Conservation (phyloP, 2,888 invertebrate genomes). For the Chorisops tibialis region DNA sequence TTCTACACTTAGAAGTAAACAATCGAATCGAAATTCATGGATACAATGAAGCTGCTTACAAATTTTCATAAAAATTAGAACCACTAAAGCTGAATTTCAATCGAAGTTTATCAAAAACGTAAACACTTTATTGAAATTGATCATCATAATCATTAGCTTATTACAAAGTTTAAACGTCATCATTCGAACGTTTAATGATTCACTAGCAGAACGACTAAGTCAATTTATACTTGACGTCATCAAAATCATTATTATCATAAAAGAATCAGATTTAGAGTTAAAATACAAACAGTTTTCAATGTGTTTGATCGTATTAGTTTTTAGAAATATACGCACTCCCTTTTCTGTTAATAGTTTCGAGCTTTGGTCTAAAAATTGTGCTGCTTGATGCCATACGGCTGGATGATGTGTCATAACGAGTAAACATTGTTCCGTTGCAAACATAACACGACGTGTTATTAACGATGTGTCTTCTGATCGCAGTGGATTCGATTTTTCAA, state of each 20-base stretch:
- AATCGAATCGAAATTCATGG: constrained; percentile 13
- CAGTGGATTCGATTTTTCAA: constrained; percentile 96
- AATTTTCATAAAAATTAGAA: constrained; percentile 14
- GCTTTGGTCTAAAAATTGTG: constrained; percentile 93
- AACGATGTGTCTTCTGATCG: constrained; percentile 93
- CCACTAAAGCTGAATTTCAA: constrained; percentile 12
- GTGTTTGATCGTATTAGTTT: not conserved
- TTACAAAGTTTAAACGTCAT: constrained; percentile 1
- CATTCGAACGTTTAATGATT: too few species aligned
- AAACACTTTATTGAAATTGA: constrained; percentile 9
- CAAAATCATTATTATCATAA: too few species aligned
- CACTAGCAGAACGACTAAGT: too few species aligned
- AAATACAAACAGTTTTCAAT: too few species aligned
- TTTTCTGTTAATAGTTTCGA: constrained; percentile 92
- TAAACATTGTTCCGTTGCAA: constrained; percentile 96
- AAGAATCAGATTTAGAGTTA: too few species aligned
- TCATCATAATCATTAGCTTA: not conserved
- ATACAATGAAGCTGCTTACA: constrained; percentile 7
- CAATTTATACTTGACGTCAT: too few species aligned
- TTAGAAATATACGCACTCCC: constrained; percentile 63
- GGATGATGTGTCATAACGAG: constrained; percentile 96
- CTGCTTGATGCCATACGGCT: constrained; percentile 99
- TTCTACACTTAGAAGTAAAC: too few species aligned
- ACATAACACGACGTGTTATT: constrained; percentile 92
- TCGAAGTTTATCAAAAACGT: constrained; percentile 2